Conservation (phyloP, 1,140 invertebrate genomes). For the Drosophila novamexicana region DNA sequence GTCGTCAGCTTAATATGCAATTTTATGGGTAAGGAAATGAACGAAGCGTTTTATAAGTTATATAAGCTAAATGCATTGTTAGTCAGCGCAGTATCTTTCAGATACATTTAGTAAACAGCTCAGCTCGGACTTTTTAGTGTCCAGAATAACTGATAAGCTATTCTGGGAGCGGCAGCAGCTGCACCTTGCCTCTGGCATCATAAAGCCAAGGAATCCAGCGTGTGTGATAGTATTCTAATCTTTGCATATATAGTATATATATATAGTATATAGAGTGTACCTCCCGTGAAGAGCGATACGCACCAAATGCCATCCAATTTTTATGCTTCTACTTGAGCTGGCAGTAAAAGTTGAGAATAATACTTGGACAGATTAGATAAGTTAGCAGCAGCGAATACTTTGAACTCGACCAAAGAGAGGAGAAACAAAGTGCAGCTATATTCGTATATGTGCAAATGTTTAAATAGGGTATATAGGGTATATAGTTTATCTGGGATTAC, state of each 20-base stretch:
- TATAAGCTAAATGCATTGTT: conserved; percentile 18
- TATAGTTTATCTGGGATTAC: too few species aligned
- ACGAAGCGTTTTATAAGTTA: not conserved
- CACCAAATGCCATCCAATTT: conserved; percentile 36
- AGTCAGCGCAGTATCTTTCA: conserved; percentile 10
- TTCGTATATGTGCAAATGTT: too few species aligned
- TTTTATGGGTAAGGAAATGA: not conserved
- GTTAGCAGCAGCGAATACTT: conserved; percentile 7
- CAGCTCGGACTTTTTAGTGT: not conserved
- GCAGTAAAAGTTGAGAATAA: conserved; percentile 1
- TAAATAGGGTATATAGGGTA: too few species aligned
- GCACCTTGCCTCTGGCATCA: not conserved
- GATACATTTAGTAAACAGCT: conserved; percentile 14
- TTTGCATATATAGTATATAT: not conserved
- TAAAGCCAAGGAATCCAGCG: too few species aligned
- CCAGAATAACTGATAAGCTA: conserved; percentile 31
- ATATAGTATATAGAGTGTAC: not conserved
- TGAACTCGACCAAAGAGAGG: conserved; percentile 29
- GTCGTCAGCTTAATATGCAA: not conserved
- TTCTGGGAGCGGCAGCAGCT: conserved; percentile 17
- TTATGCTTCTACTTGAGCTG: conserved; percentile 57
- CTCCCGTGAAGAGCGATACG: conserved; percentile 13
- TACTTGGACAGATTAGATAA: conserved; percentile 12
- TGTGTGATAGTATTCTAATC: not conserved
- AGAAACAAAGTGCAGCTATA: conserved; percentile 7